Conservation (phyloP, 2,797 vertebrate genomes). For the Danio choprae region DNA sequence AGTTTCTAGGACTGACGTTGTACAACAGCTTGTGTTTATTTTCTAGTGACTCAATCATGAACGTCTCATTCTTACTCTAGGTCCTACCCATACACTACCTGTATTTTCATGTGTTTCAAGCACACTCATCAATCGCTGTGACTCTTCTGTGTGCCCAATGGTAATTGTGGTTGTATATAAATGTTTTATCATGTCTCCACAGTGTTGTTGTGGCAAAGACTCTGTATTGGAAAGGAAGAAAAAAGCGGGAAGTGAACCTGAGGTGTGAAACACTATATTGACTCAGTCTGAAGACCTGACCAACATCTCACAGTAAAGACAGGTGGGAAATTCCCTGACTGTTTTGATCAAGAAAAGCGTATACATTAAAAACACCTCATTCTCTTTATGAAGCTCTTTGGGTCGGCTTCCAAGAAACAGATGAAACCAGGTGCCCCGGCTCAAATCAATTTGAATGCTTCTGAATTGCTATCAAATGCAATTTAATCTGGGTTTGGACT, state of each 20-base stretch:
- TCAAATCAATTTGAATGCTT: background rate
- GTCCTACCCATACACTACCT: background rate
- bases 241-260: background rate
- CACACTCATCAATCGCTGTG: background rate
- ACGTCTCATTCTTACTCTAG: slow-evolving; percentile 31
- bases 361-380: background rate
- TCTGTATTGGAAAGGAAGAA: background rate
- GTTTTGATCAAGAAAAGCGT: slow-evolving; percentile 8
- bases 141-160: background rate
- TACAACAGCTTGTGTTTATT: background rate
- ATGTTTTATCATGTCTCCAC: background rate
- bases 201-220: background rate
- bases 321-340: slow-evolving; percentile 33
- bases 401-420: background rate
- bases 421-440: background rate
- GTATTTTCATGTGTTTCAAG: background rate
- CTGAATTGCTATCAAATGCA: background rate
- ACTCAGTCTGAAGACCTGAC: slow-evolving; percentile 17
- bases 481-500: background rate
- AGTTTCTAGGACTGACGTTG: slow-evolving; percentile 2
- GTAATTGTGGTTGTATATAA: background rate
- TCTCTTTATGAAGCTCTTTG: background rate
- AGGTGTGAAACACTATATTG: slow-evolving; percentile 22
- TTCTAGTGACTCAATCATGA: slow-evolving; percentile 18
- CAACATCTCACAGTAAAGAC: slow-evolving; percentile 19